Conservation (phyloP, 2,113 vertebrate genomes). For the Lasiurus cinereus region DNA sequence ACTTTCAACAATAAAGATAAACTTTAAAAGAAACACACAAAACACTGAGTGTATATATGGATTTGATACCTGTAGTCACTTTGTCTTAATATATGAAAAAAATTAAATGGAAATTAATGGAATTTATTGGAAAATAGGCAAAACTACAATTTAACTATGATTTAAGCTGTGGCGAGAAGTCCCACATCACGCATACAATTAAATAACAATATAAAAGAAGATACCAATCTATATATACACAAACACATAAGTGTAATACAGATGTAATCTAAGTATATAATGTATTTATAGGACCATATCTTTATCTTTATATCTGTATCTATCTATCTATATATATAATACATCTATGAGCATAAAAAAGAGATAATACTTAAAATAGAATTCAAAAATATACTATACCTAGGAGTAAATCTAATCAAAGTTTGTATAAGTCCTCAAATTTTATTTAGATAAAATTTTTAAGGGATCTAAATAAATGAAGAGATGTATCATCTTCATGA, state of each 20-base stretch:
- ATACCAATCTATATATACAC: too few species aligned
- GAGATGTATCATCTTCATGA: conserved; percentile 17
- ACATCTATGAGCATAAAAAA: background rate
- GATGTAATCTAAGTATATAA: background rate
- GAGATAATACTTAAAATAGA: conserved; percentile 7
- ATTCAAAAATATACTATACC: conserved; percentile 40
- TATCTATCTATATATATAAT: too few species aligned
- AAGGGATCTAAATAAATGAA: conserved; percentile 45
- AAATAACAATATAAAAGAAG: background rate
- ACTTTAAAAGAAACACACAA: background rate
- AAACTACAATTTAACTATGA: background rate
- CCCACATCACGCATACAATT: background rate
- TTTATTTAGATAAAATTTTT: conserved; percentile 47
- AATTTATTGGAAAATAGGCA: background rate
- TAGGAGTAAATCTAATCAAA: conserved; percentile 55
- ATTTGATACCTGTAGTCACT: background rate
- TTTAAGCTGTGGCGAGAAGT: background rate
- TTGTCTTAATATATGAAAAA: background rate
- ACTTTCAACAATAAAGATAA: too few species aligned
- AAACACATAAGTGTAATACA: too few species aligned
- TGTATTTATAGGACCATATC: background rate
- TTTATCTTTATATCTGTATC: background rate
- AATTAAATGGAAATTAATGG: background rate
- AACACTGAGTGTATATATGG: background rate
- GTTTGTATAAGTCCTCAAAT: background rate